Percentiles rank a stretch among this genome's conserved stretches.
Evolutionary conservation across 2,888 invertebrate species (phyloP).

Genomic region (Thelaira solivaga): DNA sequence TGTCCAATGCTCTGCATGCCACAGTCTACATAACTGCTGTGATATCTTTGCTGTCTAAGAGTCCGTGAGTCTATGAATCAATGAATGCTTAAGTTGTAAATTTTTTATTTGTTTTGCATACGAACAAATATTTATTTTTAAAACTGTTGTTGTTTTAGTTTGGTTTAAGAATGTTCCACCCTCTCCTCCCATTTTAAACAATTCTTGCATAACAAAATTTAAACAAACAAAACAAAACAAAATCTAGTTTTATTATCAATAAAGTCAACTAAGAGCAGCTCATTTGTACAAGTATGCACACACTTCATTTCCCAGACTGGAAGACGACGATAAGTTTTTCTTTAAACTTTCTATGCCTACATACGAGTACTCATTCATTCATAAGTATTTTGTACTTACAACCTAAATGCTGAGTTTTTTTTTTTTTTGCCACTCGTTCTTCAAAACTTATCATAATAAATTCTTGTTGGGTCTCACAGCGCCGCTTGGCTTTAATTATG

Average conservation of each 20-base stretch:
- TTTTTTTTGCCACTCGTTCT: constrained; percentile 17
- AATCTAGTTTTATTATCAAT: constrained; percentile 29
- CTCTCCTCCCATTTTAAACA: no score
- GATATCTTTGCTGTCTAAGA: neutral
- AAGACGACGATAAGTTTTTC: constrained; percentile 22
- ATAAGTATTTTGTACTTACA: no score
- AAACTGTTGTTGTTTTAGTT: neutral
- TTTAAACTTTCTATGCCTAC: neutral
- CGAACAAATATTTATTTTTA: constrained; percentile 36
- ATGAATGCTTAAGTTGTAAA: constrained; percentile 6
- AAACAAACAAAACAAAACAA: neutral
- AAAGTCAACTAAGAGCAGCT: neutral
- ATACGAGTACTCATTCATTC: no score
- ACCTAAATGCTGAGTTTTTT: neutral
- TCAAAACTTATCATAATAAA: constrained; percentile 45
- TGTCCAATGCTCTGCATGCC: neutral
- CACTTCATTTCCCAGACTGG: constrained; percentile 36
- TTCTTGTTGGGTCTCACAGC: constrained; percentile 5
- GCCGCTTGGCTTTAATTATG: constrained; percentile 18
- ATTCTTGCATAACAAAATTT: no score
- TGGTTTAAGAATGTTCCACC: neutral
- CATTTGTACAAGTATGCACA: neutral
- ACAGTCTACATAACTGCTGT: neutral
- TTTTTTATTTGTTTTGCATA: constrained; percentile 11
- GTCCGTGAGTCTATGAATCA: neutral